Evolutionary conservation across 2,113 vertebrate species (phyloP), one percentile per base, ranked within the genome.

Genomic region (Pithys albifrons): DNA sequence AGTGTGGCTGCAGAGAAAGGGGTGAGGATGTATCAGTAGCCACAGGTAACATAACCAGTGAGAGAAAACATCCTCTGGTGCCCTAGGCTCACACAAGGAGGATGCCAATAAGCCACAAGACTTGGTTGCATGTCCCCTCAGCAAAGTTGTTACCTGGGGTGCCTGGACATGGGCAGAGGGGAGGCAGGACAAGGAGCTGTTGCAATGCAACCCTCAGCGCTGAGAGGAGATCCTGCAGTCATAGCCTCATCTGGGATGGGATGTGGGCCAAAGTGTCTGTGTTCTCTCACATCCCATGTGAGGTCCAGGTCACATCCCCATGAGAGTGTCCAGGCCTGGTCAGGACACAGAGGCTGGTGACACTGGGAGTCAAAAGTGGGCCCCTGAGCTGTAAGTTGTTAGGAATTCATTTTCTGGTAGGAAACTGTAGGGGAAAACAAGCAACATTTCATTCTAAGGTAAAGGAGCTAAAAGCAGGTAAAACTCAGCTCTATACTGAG

Each of bases 41-140:
- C 67, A 49, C 49, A 59, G 45, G 15, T 29, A 61, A 65, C 1
- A 41, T 0, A 57, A 12, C 10, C 67, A 23, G 12, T 1, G 61
- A 72, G 14, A n/a, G n/a, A n/a, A n/a, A n/a, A n/a, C n/a, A n/a
- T n/a, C n/a, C n/a, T n/a, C n/a, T n/a, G n/a, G 10, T 41, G 72
- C 28, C 39, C 55, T 65, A 39, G 24, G 5, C 27, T 59, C 23
- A 2, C 6, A 19, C 27, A 65, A 37, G 62, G 69, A 48, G 22
- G 24, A 15, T 46, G 67, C 17, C 37, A 72, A 12, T 2, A 27
- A 77, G 27, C 14, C 22, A n/a, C n/a, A 46, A 3, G 18, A 41
- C 11, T 15, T 14, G 43, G n/a, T 7, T 61, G 67, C 12, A 0
- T 1, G 19, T 65, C 14, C 61, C 25, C 49, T 45, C 0, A 4